Base-by-base conservation (phyloP, 2,797 vertebrate genomes). In the Parauchenoglanis ngamensis region DNA sequence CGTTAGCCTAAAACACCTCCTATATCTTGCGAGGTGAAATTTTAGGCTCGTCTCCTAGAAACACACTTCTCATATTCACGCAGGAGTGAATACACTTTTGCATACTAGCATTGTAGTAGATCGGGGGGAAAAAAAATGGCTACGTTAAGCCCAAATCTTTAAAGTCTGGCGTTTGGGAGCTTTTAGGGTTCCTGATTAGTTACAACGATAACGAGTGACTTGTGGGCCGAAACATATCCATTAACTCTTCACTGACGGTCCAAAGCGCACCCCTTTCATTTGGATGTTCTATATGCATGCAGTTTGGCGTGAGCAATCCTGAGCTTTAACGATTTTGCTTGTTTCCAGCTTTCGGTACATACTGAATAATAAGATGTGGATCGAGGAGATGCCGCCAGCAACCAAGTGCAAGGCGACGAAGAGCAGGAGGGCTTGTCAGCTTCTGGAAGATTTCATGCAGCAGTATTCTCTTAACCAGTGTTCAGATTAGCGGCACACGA, bases 321-420 rank as follows among this genome's bases (percentile, higher is more conserved):
- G 46, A 49, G 3, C 40, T 40, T 40, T 40, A 40, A 40, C 40
- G 40, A 40, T 40, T 40, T 40, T 40, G 3, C 40, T 40, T 40
- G 12, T 89, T 65, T 73, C 0, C 85, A 95, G 94, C 63, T 91
- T 93, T 87, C 93, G 93, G 31, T 95, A 95, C 82, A 17, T 95
- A n/a, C 91, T 95, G 8, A 90, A 92, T 72, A 90, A 89, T 11
- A 91, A 93, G 75, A 17, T 92, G 83, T 95, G 95, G 95, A 85
- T 95, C 2, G 95, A 95, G 88, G 92, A 92, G 83, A 92, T 95
- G 10, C 95, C 95, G 0, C 90, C 90, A 0, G 25, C 0, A 3
- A 90, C 0, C 0, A 92, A 91, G 61, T 95, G 95, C 88, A 91
- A 11, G 63, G 88, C 86, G 72, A 94, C 93, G 0, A 87, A 56